A percentile compares a stretch with the other conserved stretches of the same genome.
These are phyloP conservation scores for Chascanopsetta lugubris DNA, from an alignment of 2,113 vertebrate species.

Conservation along the genomic window DNA sequence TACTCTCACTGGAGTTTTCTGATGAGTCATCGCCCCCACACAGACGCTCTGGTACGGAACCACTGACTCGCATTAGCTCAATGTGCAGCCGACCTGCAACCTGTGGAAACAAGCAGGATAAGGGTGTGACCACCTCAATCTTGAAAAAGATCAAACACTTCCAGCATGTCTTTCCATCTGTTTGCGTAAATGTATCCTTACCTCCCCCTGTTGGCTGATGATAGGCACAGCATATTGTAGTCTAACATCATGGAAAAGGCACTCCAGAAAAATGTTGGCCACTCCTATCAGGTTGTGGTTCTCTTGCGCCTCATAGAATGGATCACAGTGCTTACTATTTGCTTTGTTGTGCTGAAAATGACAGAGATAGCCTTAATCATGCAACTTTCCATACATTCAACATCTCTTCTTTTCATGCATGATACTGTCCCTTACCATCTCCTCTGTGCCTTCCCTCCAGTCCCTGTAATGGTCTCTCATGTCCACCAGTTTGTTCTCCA, in stretches of 20 bases:
- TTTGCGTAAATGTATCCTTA: slow-evolving; percentile 62
- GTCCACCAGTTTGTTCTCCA: slow-evolving; percentile 97
- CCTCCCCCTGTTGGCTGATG: slow-evolving; percentile 99
- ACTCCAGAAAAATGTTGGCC: slow-evolving; percentile 96
- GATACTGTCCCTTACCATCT: slow-evolving; percentile 63
- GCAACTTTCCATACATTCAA: not conserved
- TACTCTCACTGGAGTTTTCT: slow-evolving; percentile 96
- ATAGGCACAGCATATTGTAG: slow-evolving; percentile 97
- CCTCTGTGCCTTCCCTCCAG: slow-evolving; percentile 89
- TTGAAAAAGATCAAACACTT: not conserved
- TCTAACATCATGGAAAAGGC: slow-evolving; percentile 93
- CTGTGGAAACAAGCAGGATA: slow-evolving; percentile 65
- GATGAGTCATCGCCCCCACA: slow-evolving; percentile 93
- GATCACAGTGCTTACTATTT: slow-evolving; percentile 86
- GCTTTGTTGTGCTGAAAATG: slow-evolving; percentile 81
- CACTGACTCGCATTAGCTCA: slow-evolving; percentile 92
- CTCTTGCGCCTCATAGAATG: slow-evolving; percentile 96
- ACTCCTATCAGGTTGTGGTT: slow-evolving; percentile 98
- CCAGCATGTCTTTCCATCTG: not conserved
- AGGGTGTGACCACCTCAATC: not conserved
- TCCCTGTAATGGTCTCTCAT: slow-evolving; percentile 98
- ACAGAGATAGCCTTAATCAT: not conserved
- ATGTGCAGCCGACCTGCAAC: slow-evolving; percentile 93
- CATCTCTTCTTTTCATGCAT: not conserved
- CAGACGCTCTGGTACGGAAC: slow-evolving; percentile 87